Evolutionary conservation across 2,797 vertebrate species (phyloP).

Genomic region (Buceros bicornis): DNA sequence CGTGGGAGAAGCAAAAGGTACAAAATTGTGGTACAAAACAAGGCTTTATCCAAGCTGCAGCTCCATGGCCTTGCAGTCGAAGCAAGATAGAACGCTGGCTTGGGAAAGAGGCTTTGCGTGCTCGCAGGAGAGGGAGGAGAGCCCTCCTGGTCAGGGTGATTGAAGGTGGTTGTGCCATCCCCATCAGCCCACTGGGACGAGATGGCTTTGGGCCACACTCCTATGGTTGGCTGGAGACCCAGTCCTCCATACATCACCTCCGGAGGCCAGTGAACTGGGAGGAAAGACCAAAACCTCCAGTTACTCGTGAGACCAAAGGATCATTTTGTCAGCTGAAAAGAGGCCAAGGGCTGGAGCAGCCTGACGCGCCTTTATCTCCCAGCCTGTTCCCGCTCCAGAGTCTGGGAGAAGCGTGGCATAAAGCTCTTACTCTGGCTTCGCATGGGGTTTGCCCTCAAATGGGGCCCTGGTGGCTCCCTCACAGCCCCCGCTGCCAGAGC

Average conservation of each 20-base stretch:
- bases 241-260: neutral
- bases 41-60: neutral
- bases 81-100: fast-evolving
- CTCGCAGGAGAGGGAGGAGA: neutral
- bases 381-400: fast-evolving
- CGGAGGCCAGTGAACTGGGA: neutral
- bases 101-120: neutral
- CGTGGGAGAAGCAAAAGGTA: neutral
- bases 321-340: neutral
- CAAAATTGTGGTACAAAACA: neutral
- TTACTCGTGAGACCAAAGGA: neutral
- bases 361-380: neutral
- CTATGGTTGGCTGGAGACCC: neutral
- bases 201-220: neutral
- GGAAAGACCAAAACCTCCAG: neutral
- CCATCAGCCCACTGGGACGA: neutral
- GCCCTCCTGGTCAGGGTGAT: neutral
- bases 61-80: neutral
- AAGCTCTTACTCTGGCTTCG: neutral
- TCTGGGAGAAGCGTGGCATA: neutral
- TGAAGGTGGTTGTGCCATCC: neutral
- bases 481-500: neutral
- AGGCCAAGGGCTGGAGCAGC: neutral
- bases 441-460: neutral
- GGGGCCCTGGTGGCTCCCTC: neutral